Evolutionary conservation across 2,888 invertebrate genomes (phyloP).

Genomic region (Phasia obesa): DNA sequence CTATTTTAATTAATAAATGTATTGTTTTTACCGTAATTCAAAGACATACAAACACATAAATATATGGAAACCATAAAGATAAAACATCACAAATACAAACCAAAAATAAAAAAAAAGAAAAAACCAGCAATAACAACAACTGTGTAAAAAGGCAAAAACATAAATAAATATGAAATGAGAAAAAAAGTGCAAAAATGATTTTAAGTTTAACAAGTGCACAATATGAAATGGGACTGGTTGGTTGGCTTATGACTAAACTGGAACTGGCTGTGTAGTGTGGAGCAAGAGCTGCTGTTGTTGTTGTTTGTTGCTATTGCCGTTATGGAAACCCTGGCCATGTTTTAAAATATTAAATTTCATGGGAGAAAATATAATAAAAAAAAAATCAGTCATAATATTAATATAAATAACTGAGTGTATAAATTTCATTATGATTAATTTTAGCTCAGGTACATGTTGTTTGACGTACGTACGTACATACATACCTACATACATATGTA

Average conservation of each 20-base stretch:
- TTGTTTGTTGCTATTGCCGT: slow-evolving; percentile 27
- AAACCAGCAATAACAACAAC: not conserved
- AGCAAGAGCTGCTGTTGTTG: not conserved
- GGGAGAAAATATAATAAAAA: slow-evolving; percentile 55
- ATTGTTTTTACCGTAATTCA: slow-evolving; percentile 61
- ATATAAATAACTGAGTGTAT: slow-evolving; percentile 36
- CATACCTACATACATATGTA: no score
- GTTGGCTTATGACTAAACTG: slow-evolving; percentile 7
- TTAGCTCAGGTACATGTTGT: slow-evolving; percentile 4
- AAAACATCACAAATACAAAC: no score
- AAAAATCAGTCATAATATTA: slow-evolving; percentile 10
- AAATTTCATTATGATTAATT: slow-evolving; percentile 56
- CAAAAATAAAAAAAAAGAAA: not conserved
- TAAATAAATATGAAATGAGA: slow-evolving; percentile 37
- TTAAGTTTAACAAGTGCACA: slow-evolving; percentile 49
- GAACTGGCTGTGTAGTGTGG: not conserved
- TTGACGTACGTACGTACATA: not conserved
- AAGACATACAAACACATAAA: not conserved
- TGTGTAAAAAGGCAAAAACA: slow-evolving; percentile 8
- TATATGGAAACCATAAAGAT: not conserved
- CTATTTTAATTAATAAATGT: slow-evolving; percentile 54
- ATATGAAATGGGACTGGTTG: slow-evolving; percentile 8
- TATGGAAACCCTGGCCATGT: slow-evolving; percentile 68
- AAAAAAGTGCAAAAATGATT: slow-evolving; percentile 14
- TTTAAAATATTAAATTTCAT: slow-evolving; percentile 65